Percentiles rank a stretch among this genome's conserved stretches.
Evolutionary conservation across 2,888 invertebrate genomes (phyloP).

Genomic region (Augochlorella aurata): DNA sequence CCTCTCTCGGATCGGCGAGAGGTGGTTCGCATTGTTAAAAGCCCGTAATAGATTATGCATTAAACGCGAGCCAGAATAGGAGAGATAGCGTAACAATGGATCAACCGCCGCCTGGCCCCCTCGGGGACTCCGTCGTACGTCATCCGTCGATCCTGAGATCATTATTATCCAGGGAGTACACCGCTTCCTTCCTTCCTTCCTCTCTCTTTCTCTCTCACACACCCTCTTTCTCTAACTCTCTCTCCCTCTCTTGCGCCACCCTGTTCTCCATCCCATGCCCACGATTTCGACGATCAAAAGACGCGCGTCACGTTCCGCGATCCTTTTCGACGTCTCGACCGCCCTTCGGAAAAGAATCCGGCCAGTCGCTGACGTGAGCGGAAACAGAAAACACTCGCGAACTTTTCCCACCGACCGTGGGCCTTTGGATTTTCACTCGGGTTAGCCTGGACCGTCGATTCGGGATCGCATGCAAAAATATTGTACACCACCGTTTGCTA

Average conservation of each 20-base stretch:
- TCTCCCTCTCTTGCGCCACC: constrained; percentile 31
- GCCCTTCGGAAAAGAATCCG: background rate
- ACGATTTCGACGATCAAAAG: constrained; percentile 45
- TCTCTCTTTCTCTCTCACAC: constrained; percentile 39
- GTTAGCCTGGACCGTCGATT: background rate
- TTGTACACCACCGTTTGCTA: background rate
- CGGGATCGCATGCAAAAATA: background rate
- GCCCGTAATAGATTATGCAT: constrained; percentile 81
- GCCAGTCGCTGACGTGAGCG: constrained; percentile 1
- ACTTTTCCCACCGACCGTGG: background rate
- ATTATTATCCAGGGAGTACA: constrained; percentile 64
- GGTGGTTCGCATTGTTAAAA: constrained; percentile 78
- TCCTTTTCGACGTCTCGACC: constrained; percentile 42
- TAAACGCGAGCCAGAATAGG: constrained; percentile 75
- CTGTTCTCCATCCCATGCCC: constrained; percentile 35
- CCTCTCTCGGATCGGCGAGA: constrained; percentile 54
- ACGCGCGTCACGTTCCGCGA: constrained; percentile 55
- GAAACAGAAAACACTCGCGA: constrained; percentile 18
- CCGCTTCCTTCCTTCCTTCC: constrained; percentile 55
- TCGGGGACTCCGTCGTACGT: constrained; percentile 73
- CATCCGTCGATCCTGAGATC: constrained; percentile 72
- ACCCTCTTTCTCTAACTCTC: constrained; percentile 4
- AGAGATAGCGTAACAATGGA: constrained; percentile 79
- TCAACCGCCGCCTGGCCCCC: constrained; percentile 71
- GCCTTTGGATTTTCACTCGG: background rate